phyloP scores from a whole-genome alignment of 1,140 invertebrate species.

The Lordiphosa collinella region DNA sequence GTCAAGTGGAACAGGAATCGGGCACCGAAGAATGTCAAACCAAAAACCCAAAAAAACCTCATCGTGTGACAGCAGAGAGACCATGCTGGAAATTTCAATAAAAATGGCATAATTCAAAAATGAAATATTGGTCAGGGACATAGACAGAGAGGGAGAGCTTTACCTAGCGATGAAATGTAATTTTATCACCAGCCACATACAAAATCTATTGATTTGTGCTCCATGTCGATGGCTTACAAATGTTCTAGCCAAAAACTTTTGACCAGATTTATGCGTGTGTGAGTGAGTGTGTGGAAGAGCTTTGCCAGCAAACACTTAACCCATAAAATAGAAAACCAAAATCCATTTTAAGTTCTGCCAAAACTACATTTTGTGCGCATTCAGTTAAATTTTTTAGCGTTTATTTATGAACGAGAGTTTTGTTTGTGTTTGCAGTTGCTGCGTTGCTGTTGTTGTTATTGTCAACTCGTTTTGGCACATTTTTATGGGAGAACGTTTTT shows the following conservation, averaged over 20 bases:
- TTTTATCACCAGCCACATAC: slow-evolving; percentile 50
- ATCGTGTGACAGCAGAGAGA: slow-evolving; percentile 43
- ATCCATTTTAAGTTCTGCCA: slow-evolving; percentile 48
- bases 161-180: slow-evolving; percentile 45
- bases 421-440: background rate
- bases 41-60: slow-evolving; percentile 39
- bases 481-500: too few relatives aligned
- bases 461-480: slow-evolving; percentile 1
- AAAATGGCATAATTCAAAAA: slow-evolving; percentile 70
- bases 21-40: slow-evolving; percentile 23
- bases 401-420: slow-evolving; percentile 26
- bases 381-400: slow-evolving; percentile 35
- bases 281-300: slow-evolving; percentile 23
- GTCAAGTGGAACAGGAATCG: background rate
- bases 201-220: slow-evolving; percentile 50
- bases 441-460: background rate
- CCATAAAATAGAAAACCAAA: slow-evolving; percentile 52
- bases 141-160: background rate
- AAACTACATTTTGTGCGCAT: slow-evolving; percentile 38
- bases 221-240: background rate
- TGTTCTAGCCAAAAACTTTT: slow-evolving; percentile 3
- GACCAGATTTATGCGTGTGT: slow-evolving; percentile 14
- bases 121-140: slow-evolving; percentile 55
- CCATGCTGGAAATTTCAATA: slow-evolving; percentile 67
- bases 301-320: slow-evolving; percentile 51